A percentile compares a stretch with the other conserved stretches of the same genome.
Conservation (phyloP, 2,888 invertebrate species). For the Mimachlamys varia region DNA sequence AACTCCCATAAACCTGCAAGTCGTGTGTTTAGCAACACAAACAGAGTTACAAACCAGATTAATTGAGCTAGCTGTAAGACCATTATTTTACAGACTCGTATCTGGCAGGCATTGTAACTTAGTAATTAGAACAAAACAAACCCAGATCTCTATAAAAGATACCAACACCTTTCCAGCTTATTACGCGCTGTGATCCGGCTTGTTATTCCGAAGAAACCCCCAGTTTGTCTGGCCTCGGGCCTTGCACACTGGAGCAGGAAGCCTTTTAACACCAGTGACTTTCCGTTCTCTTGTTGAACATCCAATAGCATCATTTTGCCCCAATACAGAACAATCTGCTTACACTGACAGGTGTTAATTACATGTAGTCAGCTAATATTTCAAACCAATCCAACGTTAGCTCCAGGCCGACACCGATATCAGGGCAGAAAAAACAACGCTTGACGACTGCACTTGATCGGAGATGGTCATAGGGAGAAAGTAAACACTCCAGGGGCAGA, state of each 20-base stretch:
- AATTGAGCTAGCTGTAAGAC: constrained; percentile 32
- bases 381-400: constrained; percentile 16
- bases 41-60: constrained; percentile 26
- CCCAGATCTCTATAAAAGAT: constrained; percentile 24
- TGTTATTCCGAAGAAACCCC: constrained; percentile 28
- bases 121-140: constrained; percentile 28
- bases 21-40: constrained; percentile 34
- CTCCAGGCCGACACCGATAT: neutral
- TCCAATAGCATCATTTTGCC: constrained; percentile 23
- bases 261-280: neutral
- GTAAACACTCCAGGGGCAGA: neutral
- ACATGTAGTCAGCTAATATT: constrained; percentile 22
- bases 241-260: neutral
- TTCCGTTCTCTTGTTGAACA: constrained; percentile 34
- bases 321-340: constrained; percentile 26
- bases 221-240: constrained; percentile 23
- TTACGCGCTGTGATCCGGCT: constrained; percentile 4
- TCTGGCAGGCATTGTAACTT: constrained; percentile 21
- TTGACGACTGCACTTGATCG: neutral
- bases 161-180: constrained; percentile 31
- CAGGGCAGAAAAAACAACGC: neutral
- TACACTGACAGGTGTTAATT: neutral
- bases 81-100: constrained; percentile 27
- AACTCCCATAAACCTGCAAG: constrained; percentile 18
- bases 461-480: constrained; percentile 9